Percentiles rank a stretch among this genome's conserved stretches.
Conservation (phyloP, 2,113 vertebrate genomes). For the Chrysochloris asiatica region DNA sequence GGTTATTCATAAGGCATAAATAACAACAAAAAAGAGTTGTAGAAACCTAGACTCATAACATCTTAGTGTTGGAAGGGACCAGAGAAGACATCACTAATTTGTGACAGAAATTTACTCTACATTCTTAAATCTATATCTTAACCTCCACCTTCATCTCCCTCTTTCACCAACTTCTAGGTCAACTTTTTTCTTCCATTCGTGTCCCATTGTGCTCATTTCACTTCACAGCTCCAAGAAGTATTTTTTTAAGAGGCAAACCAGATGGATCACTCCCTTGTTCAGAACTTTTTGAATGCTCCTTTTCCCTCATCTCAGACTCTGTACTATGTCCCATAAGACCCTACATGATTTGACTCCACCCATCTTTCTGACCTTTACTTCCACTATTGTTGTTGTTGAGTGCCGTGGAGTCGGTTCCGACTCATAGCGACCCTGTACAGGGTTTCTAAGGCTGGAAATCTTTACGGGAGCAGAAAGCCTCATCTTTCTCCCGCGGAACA, state of each 20-base stretch:
- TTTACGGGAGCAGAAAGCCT: too few relatives aligned
- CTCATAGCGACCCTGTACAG: too few relatives aligned
- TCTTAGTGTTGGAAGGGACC: not conserved
- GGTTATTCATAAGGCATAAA: too few relatives aligned
- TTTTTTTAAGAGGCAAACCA: not conserved
- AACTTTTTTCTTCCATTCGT: not conserved
- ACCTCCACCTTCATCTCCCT: not conserved
- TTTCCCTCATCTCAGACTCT: not conserved
- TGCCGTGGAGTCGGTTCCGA: too few relatives aligned
- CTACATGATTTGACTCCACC: too few relatives aligned
- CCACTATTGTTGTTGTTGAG: not conserved
- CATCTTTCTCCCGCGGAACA: too few relatives aligned
- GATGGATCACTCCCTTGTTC: too few relatives aligned
- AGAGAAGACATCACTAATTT: not conserved
- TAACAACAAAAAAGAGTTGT: not conserved
- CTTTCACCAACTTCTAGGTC: not conserved
- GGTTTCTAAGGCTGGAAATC: too few relatives aligned
- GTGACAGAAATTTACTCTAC: not conserved
- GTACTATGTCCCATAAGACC: accelerated
- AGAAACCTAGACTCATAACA: not conserved
- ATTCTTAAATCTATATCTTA: not conserved
- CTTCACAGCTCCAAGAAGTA: not conserved
- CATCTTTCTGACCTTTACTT: not conserved
- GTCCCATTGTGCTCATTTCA: not conserved
- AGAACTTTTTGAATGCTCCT: too few relatives aligned